A percentile compares a stretch with the other conserved stretches of the same genome.
These are phyloP conservation scores for Harpalus rubripes DNA, from an alignment of 2,888 invertebrate species.

Conservation along the genomic window DNA sequence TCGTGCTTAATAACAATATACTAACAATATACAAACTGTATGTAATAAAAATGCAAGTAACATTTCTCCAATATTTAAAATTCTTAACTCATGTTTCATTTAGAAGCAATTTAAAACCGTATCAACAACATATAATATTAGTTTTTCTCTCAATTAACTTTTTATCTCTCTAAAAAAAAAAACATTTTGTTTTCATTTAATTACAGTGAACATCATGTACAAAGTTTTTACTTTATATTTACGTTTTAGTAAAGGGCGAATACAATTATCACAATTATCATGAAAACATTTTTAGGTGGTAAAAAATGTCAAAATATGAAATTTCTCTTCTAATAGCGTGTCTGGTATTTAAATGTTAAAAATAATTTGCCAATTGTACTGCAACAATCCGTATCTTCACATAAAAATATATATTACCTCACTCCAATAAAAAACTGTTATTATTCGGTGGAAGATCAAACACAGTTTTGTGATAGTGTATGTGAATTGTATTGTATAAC, in stretches of 20 bases:
- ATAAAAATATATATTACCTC: conserved; percentile 42
- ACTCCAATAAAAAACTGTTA: conserved; percentile 35
- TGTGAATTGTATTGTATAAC: neutral
- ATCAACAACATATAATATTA: no score
- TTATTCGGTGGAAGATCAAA: conserved; percentile 7
- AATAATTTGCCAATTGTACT: conserved; percentile 7
- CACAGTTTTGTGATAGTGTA: neutral
- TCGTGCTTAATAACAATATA: no score
- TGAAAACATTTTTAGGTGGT: neutral
- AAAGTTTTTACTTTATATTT: neutral
- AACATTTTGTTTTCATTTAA: no score
- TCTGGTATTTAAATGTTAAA: conserved; percentile 43
- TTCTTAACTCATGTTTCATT: no score
- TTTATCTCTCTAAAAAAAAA: no score
- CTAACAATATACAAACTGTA: no score
- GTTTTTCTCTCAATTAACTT: no score
- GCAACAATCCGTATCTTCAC: conserved; percentile 1
- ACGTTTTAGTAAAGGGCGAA: neutral
- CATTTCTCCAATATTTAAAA: no score
- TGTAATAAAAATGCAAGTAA: no score
- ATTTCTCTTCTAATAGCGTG: conserved; percentile 2
- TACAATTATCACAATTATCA: neutral
- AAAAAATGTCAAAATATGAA: conserved; percentile 31
- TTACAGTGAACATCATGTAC: no score
- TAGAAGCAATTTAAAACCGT: no score